These are phyloP conservation scores for Pungitius pungitius DNA, from an alignment of 2,113 vertebrate genomes.

Conservation along the genomic window DNA sequence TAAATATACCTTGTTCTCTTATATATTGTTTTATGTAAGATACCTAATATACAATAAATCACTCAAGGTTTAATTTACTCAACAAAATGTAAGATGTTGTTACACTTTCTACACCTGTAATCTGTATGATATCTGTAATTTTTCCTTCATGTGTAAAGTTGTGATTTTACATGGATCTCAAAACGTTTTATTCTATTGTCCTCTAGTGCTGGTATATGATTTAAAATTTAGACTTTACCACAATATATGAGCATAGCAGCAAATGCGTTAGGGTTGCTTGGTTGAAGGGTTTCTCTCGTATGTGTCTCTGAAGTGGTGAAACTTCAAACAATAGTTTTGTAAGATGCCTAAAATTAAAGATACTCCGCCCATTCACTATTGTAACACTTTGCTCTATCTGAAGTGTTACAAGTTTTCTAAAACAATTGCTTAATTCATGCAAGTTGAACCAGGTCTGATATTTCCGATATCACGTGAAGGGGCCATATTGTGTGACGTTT, in stretches of 20 bases:
- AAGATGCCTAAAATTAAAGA: background rate
- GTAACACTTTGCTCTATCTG: background rate
- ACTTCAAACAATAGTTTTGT: background rate
- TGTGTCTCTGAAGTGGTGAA: background rate
- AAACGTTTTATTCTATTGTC: background rate
- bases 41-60: background rate
- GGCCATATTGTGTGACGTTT: slow-evolving; percentile 27
- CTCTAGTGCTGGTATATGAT: background rate
- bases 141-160: background rate
- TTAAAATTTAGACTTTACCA: background rate
- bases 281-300: background rate
- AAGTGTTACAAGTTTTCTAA: too few species aligned
- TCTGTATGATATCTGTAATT: background rate
- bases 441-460: background rate
- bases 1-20: background rate
- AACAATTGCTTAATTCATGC: background rate
- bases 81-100: background rate
- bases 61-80: background rate
- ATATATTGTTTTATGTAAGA: background rate
- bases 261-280: background rate
- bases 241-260: background rate
- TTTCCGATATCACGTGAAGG: background rate
- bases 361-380: background rate
- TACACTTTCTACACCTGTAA: background rate
- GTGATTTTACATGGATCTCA: background rate